phyloP scores from a whole-genome alignment of 30 jellyfish, hydroid and myxozoan species.

The Nemopilema nomurai region DNA sequence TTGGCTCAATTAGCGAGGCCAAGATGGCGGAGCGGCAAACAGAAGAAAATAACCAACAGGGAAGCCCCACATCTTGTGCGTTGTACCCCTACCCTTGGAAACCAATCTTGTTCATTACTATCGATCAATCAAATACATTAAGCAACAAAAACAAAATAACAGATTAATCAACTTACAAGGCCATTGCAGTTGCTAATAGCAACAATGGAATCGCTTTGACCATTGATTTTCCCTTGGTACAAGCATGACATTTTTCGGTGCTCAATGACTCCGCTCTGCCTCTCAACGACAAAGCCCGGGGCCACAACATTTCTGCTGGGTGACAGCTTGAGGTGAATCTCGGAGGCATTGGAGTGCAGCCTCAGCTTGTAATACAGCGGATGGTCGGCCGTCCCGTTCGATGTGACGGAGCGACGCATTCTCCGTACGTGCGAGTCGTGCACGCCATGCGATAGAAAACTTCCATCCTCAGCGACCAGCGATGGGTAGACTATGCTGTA shows the following conservation, averaged over 20 bases:
- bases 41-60: no score
- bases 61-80: no score
- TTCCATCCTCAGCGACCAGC: conserved; percentile 48
- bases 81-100: no score
- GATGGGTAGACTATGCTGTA: conserved; percentile 66
- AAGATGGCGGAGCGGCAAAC: no score
- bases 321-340: conserved; percentile 38
- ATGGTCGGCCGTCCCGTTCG: conserved; percentile 16
- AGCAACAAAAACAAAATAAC: background rate
- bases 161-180: conserved; percentile 39
- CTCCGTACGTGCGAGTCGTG: conserved; percentile 67
- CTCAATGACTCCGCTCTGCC: conserved; percentile 55
- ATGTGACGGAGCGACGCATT: conserved; percentile 66
- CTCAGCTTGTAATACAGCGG: conserved; percentile 38
- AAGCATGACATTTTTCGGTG: conserved; percentile 36
- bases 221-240: conserved; percentile 62
- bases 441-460: conserved; percentile 52
- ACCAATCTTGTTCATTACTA: no score
- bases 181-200: conserved; percentile 81
- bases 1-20: no score
- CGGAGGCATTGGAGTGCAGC: conserved; percentile 50
- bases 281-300: conserved; percentile 69
- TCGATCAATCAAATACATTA: no score
- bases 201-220: conserved; percentile 63
- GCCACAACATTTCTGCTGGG: conserved; percentile 41